These are phyloP conservation scores for Trachelus iudaicus DNA, from an alignment of 2,888 invertebrate genomes.

Conservation along the genomic window DNA sequence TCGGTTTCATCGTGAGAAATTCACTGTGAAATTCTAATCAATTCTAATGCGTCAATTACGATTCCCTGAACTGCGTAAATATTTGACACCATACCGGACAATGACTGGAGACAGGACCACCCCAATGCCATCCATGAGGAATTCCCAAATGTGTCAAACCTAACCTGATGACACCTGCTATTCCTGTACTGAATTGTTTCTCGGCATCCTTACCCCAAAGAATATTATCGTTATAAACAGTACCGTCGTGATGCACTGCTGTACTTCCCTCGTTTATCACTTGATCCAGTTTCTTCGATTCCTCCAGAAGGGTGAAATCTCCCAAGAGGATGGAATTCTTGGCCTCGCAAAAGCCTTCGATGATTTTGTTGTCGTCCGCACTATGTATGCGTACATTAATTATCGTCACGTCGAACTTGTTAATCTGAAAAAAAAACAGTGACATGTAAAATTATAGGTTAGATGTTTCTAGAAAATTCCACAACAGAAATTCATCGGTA, in stretches of 20 bases:
- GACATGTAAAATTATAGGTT: background rate
- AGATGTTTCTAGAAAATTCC: background rate
- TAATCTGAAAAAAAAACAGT: slow-evolving; percentile 29
- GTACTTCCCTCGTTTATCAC: slow-evolving; percentile 32
- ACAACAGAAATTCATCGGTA: background rate
- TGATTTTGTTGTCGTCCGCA: slow-evolving; percentile 31
- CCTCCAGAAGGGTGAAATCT: slow-evolving; percentile 42
- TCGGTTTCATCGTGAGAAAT: background rate
- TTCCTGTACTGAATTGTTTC: slow-evolving; percentile 64
- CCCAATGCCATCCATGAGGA: slow-evolving; percentile 87
- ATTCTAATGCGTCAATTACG: slow-evolving; percentile 20
- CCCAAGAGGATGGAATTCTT: slow-evolving; percentile 43
- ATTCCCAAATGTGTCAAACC: slow-evolving; percentile 83
- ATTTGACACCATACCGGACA: slow-evolving; percentile 84
- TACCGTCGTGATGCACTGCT: slow-evolving; percentile 29
- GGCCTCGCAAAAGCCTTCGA: slow-evolving; percentile 33
- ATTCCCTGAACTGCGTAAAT: slow-evolving; percentile 47
- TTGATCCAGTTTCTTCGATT: slow-evolving; percentile 21
- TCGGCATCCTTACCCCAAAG: slow-evolving; percentile 36
- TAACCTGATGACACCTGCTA: slow-evolving; percentile 74
- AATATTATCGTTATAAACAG: slow-evolving; percentile 37
- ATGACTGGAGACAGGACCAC: slow-evolving; percentile 79
- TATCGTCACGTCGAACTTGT: slow-evolving; percentile 36
- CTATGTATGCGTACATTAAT: slow-evolving; percentile 39
- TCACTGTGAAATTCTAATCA: background rate